These are phyloP conservation scores for Passer montanus DNA, from an alignment of 2,113 vertebrate genomes.

Conservation along the genomic window DNA sequence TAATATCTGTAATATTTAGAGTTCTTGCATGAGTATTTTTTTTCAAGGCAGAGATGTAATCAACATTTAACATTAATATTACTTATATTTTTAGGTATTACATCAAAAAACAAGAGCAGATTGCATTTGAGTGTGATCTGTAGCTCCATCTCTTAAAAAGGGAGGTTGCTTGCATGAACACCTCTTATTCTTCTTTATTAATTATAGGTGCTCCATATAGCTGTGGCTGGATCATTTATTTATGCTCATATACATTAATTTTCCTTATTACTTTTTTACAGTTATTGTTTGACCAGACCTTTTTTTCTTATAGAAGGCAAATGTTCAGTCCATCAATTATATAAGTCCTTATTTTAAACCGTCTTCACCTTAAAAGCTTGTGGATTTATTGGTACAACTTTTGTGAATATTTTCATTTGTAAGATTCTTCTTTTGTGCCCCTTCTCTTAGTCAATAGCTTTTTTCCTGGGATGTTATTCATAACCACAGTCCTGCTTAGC, in stretches of 20 bases:
- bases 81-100: background rate
- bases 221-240: background rate
- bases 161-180: background rate
- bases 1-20: background rate
- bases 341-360: background rate
- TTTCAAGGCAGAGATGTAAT: background rate
- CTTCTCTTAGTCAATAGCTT: background rate
- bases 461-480: background rate
- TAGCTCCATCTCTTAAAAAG: background rate
- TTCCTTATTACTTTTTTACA: background rate
- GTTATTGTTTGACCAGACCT: background rate
- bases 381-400: accelerated
- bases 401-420: background rate
- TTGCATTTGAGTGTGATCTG: background rate
- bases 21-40: background rate
- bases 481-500: background rate
- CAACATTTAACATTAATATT: background rate
- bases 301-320: background rate
- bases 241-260: background rate
- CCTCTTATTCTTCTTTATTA: background rate
- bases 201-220: background rate
- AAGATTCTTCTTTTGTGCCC: background rate
- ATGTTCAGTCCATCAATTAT: background rate
- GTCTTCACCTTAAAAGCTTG: background rate
- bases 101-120: background rate